Percentiles rank a stretch among this genome's conserved stretches.
Conservation (phyloP, 1,140 invertebrate genomes). For the Brachionus angularis region DNA sequence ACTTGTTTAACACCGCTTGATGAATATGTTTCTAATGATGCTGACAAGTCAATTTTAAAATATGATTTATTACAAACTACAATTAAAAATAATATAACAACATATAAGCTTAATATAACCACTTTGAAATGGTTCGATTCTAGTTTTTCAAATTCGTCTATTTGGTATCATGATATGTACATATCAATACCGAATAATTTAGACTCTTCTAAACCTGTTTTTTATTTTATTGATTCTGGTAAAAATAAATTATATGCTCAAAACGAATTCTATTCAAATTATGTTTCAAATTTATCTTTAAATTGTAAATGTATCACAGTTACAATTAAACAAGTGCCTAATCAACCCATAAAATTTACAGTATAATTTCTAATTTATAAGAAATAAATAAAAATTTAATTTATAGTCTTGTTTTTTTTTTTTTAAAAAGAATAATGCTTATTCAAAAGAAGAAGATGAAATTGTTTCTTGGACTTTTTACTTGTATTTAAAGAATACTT, state of each 20-base stretch:
- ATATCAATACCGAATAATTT: not conserved
- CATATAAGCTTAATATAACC: not conserved
- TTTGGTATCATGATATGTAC: not conserved
- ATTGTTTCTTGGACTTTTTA: not conserved
- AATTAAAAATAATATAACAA: not conserved
- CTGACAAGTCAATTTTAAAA: not conserved
- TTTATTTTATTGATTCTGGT: not conserved
- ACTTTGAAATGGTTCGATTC: not conserved
- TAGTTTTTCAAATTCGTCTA: not conserved
- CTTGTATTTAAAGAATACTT: not conserved
- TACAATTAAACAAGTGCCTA: not conserved
- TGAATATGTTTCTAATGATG: conserved; percentile 24
- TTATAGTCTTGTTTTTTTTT: too few relatives aligned
- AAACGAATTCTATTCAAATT: not conserved
- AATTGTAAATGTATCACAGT: not conserved
- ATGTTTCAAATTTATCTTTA: not conserved
- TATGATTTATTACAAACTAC: not conserved
- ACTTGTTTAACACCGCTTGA: too few relatives aligned
- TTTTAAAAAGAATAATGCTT: not conserved
- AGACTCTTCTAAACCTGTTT: not conserved
- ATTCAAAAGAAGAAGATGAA: not conserved
- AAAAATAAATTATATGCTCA: not conserved
- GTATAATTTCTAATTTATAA: not conserved
- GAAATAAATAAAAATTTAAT: not conserved
- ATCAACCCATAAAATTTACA: not conserved